Evolutionary conservation across 2,888 invertebrate species (phyloP), one percentile per base, ranked within the genome.

Genomic region (Alentia gelatinosa): DNA sequence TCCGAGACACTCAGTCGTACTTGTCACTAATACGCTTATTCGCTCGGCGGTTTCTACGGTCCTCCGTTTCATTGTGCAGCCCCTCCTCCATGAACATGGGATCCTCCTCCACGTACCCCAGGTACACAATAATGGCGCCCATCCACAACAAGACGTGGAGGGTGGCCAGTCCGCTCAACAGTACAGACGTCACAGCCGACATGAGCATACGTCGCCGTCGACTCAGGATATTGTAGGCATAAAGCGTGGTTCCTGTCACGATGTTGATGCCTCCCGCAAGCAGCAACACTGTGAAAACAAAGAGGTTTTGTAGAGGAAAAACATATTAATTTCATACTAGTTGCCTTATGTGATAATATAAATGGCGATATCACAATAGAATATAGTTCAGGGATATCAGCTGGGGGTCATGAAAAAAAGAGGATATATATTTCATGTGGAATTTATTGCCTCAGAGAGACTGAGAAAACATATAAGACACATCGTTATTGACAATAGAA

Each of bases 71-170:
- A 3, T n/a, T 19, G 23, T 30, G 30, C 12, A 86, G 42, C 30
- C 47, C 86, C 23, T 83, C 83, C 30, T 86, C 86, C 33, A 86
- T 26, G 33, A 26, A 12, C 15, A 12, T 74, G 3, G 74, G 74
- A 19, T 86, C 86, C 15, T 26, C 86, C 42, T 86, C 86, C 50
- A 86, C 50, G 30, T 86, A 86, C 19, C 86, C 86, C 50, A 86
- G 86, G 47, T 86, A 86, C 12, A 86, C 35, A 42, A 86, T 86
- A 15, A 86, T 42, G 30, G 86, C 86, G 3, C 47, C 86, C 33
- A 86, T 26, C 86, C 86, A 86, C 19, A 86, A 33, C 86, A 86
- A 4, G 0, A 47, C n/a, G 33, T 86, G 86, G 1, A 47, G 12
- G 19, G 30, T 23, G 19, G n/a, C 15, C 50, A 86, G 86, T 19